Evolutionary conservation across 23 tunicate species (phyloP).

Genomic region (Ciona savignyi): DNA sequence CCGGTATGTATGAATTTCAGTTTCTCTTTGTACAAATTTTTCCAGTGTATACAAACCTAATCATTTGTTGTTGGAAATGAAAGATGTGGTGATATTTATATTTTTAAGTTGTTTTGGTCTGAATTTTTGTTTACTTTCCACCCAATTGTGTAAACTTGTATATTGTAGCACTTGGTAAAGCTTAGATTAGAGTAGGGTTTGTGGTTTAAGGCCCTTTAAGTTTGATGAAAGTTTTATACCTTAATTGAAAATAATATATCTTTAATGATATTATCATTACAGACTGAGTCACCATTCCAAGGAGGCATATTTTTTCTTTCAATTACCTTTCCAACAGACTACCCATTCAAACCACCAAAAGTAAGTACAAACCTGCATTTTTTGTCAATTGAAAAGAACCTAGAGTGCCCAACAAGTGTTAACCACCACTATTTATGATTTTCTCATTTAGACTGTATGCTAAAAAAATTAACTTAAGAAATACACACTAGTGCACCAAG

Average conservation of each 20-base stretch:
- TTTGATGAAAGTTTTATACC: no score
- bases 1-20: constrained; percentile 33
- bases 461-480: neutral
- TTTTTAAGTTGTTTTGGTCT: neutral
- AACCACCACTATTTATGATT: no score
- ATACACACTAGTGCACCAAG: no score
- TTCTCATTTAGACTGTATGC: no score
- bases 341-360: constrained; percentile 93
- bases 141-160: no score
- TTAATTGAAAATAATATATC: neutral
- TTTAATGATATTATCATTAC: neutral
- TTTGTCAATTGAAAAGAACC: neutral
- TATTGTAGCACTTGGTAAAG: no score
- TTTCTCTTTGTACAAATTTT: neutral
- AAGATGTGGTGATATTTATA: neutral
- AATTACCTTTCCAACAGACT: constrained; percentile 88
- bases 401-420: neutral
- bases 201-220: neutral
- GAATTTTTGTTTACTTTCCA: no score
- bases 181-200: neutral
- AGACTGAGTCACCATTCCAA: constrained; percentile 48
- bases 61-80: no score
- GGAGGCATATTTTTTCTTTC: constrained; percentile 78
- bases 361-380: constrained; percentile 20
- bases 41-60: no score